Conservation (phyloP, 1,140 invertebrate genomes). For the Pseudomyrmex cubaensis region DNA sequence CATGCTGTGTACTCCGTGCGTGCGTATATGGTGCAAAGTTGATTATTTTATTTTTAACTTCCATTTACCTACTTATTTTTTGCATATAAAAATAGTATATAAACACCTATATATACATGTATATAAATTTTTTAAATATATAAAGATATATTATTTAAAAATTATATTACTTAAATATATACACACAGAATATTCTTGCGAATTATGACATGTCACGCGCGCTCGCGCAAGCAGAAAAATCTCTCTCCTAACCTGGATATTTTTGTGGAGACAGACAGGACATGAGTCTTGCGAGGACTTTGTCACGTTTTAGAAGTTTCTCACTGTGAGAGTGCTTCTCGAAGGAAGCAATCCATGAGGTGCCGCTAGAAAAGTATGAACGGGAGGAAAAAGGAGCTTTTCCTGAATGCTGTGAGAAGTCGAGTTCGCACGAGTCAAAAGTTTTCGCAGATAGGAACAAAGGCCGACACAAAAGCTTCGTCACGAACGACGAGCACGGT, state of each 20-base stretch:
- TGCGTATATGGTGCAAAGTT: not conserved
- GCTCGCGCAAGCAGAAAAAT: not conserved
- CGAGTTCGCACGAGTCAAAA: slow-evolving; percentile 55
- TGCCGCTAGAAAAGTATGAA: slow-evolving; percentile 7
- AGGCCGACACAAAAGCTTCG: slow-evolving; percentile 60
- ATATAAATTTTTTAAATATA: not conserved
- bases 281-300: slow-evolving; percentile 30
- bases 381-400: slow-evolving; percentile 62
- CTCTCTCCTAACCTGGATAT: slow-evolving; percentile 37
- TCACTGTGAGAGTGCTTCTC: slow-evolving; percentile 46
- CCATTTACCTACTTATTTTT: not conserved
- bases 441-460: slow-evolving; percentile 68
- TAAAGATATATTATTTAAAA: too few species aligned
- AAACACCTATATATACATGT: not conserved
- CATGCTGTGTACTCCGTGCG: not conserved
- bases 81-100: not conserved
- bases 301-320: slow-evolving; percentile 66
- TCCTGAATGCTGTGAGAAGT: slow-evolving; percentile 62
- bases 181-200: not conserved
- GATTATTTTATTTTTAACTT: slow-evolving; percentile 6
- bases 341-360: slow-evolving; percentile 57
- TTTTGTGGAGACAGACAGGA: slow-evolving; percentile 19
- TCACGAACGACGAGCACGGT: slow-evolving; percentile 57
- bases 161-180: too few species aligned
- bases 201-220: not conserved